A percentile compares a stretch with the other conserved stretches of the same genome.
Evolutionary conservation across 2,888 invertebrate genomes (phyloP).

Genomic region (Mesochorus sp.): DNA sequence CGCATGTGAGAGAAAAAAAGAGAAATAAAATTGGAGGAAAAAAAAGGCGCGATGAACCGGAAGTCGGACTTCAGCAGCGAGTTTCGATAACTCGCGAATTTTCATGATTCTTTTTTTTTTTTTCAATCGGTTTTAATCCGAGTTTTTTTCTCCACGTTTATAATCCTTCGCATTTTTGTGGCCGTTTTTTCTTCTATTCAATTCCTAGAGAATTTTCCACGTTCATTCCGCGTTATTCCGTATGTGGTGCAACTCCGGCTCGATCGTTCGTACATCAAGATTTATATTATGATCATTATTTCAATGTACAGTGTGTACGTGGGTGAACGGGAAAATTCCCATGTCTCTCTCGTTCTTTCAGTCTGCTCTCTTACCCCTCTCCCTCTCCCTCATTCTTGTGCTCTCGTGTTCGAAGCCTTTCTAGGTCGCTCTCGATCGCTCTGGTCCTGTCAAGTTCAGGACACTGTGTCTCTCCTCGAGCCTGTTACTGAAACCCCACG

Average conservation of each 20-base stretch:
- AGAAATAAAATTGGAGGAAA: not conserved
- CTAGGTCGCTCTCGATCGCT: slow-evolving; percentile 79
- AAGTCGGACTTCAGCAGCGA: not conserved
- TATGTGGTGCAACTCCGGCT: slow-evolving; percentile 1
- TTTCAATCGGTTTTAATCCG: not conserved
- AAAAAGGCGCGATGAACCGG: not conserved
- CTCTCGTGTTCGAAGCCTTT: slow-evolving; percentile 72
- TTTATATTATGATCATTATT: not conserved
- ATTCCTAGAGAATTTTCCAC: not conserved
- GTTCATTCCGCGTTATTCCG: not conserved
- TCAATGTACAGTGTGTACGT: slow-evolving; percentile 68
- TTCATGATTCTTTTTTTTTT: no score
- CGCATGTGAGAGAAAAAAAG: not conserved
- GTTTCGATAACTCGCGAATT: no score
- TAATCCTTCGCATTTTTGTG: not conserved
- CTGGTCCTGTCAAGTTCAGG: slow-evolving; percentile 64
- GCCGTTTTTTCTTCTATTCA: slow-evolving; percentile 68
- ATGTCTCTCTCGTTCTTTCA: slow-evolving; percentile 44
- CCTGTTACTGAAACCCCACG: slow-evolving; percentile 64
- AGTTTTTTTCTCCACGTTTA: not conserved
- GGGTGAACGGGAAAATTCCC: slow-evolving; percentile 80
- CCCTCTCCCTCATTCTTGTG: not conserved
- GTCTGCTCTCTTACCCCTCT: not conserved
- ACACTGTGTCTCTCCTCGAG: slow-evolving; percentile 37
- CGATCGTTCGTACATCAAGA: not conserved